Evolutionary conservation across 2,888 invertebrate genomes (phyloP).

Genomic region (Napeogenes inachia): DNA sequence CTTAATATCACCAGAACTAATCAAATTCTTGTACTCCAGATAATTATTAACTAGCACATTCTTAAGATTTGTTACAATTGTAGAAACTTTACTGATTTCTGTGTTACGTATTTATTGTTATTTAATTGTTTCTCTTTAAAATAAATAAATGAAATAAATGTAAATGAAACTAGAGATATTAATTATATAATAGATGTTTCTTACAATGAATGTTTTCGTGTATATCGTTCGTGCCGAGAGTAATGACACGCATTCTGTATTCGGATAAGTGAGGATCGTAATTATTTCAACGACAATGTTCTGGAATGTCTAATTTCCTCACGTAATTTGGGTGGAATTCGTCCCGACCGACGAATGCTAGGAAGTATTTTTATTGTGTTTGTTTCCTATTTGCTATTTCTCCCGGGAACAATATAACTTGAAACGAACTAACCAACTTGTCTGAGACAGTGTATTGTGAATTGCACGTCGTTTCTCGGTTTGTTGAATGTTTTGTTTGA

Average conservation of each 20-base stretch:
- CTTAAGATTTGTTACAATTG: background rate
- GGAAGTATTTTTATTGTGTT: constrained; percentile 75
- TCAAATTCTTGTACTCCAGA: background rate
- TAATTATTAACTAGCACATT: background rate
- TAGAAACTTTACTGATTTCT: no score
- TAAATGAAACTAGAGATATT: background rate
- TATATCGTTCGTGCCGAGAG: constrained; percentile 7
- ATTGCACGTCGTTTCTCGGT: constrained; percentile 58
- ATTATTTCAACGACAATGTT: constrained; percentile 68
- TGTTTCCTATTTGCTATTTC: constrained; percentile 71
- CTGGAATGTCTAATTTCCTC: constrained; percentile 76
- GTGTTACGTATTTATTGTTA: no score
- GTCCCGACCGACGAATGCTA: constrained; percentile 63
- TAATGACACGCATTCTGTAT: constrained; percentile 42
- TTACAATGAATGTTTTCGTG: background rate
- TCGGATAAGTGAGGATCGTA: constrained; percentile 51
- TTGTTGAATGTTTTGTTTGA: constrained; percentile 41
- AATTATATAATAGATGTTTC: background rate
- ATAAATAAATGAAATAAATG: no score
- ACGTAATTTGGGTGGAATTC: constrained; percentile 74
- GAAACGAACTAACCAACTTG: constrained; percentile 63
- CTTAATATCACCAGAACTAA: no score
- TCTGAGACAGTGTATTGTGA: constrained; percentile 67
- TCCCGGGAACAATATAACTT: constrained; percentile 68
- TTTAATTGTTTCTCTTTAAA: no score